These are phyloP conservation scores for Athene cunicularia DNA, from an alignment of 2,113 vertebrate genomes.

Conservation along the genomic window DNA sequence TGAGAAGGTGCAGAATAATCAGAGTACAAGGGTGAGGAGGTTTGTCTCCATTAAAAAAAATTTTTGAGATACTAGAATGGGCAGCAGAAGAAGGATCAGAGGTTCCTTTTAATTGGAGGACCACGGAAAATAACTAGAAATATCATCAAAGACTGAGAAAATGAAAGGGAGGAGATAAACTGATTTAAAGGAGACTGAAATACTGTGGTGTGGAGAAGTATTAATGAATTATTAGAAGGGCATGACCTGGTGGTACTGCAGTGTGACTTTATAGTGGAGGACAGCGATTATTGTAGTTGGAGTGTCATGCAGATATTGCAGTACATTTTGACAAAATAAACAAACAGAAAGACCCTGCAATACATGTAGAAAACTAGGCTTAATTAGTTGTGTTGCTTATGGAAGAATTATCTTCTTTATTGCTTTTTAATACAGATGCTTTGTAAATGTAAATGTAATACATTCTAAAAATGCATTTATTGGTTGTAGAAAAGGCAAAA, in stretches of 20 bases:
- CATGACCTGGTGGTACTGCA: background rate
- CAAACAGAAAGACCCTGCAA: accelerated
- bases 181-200: background rate
- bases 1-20: background rate
- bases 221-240: background rate
- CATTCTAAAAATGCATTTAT: background rate
- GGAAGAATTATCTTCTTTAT: background rate
- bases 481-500: slow-evolving; percentile 1
- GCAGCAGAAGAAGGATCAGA: background rate
- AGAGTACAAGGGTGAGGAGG: background rate
- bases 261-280: background rate
- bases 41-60: background rate
- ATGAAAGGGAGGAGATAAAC: background rate
- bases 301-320: background rate
- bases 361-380: background rate
- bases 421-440: background rate
- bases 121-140: background rate
- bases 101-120: background rate
- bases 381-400: background rate
- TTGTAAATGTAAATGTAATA: background rate
- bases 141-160: background rate
- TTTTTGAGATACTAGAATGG: accelerated
- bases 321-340: background rate
- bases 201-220: background rate
- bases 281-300: background rate